Percentiles rank a stretch among this genome's conserved stretches.
Evolutionary conservation across 2,888 invertebrate genomes (phyloP).

Genomic region (Polietes domitor): DNA sequence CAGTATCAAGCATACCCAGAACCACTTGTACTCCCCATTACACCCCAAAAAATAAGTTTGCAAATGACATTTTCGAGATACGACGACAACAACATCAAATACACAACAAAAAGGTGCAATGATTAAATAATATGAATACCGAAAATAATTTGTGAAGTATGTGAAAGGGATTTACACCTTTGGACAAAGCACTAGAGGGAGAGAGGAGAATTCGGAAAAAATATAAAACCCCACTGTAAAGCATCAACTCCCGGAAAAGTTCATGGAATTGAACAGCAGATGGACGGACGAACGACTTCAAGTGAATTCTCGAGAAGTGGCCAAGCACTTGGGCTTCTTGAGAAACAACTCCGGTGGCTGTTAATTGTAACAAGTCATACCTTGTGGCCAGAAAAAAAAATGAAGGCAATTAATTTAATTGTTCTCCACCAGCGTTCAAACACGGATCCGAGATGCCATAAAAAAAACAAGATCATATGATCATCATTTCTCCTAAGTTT

Average conservation of each 20-base stretch:
- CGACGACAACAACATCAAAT: neutral
- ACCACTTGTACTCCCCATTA: slow-evolving; percentile 66
- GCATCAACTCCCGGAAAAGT: slow-evolving; percentile 71
- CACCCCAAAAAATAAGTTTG: slow-evolving; percentile 71
- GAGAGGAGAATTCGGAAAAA: slow-evolving; percentile 63
- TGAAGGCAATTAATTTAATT: slow-evolving; percentile 52
- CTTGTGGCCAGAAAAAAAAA: neutral
- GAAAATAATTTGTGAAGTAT: slow-evolving; percentile 49
- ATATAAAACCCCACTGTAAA: too few species aligned
- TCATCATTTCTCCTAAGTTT: neutral
- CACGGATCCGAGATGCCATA: slow-evolving; percentile 10
- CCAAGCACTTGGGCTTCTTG: neutral
- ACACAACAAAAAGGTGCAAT: slow-evolving; percentile 41
- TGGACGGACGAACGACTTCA: neutral
- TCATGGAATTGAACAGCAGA: neutral
- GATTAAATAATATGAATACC: slow-evolving; percentile 39
- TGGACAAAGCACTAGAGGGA: slow-evolving; percentile 63
- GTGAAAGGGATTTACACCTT: slow-evolving; percentile 68
- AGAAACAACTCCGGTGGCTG: slow-evolving; percentile 48
- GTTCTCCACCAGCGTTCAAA: slow-evolving; percentile 36
- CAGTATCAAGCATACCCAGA: slow-evolving; percentile 42
- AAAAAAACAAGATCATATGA: neutral
- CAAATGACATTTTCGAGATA: slow-evolving; percentile 74
- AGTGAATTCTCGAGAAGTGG: neutral
- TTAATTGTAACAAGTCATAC: neutral